phyloP scores from a whole-genome alignment of 2,113 vertebrate genomes.

The Esox niger region DNA sequence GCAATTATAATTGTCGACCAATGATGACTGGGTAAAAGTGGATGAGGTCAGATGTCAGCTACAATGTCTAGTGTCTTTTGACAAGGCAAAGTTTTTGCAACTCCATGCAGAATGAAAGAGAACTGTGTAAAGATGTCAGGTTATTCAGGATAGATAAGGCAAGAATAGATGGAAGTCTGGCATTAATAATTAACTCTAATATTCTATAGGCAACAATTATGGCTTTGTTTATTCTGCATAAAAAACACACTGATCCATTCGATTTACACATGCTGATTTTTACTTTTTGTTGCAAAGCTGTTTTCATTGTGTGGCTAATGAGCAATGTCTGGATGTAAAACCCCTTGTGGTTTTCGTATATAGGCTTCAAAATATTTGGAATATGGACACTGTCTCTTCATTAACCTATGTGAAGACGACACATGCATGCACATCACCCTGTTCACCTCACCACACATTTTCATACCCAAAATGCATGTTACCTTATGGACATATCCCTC shows the following conservation, averaged over 20 bases:
- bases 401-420: conserved; percentile 70
- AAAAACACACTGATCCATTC: too few species aligned
- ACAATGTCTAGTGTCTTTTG: not conserved
- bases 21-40: not conserved
- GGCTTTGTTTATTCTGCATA: too few species aligned
- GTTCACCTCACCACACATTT: conserved; percentile 45
- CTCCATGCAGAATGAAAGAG: conserved; percentile 8
- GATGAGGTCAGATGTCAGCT: not conserved
- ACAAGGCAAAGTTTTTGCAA: not conserved
- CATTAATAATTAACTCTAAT: too few species aligned
- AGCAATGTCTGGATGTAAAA: not conserved
- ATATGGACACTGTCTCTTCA: not conserved
- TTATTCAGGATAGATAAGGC: not conserved
- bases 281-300: too few species aligned
- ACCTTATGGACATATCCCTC: not conserved
- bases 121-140: not conserved
- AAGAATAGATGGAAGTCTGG: too few species aligned
- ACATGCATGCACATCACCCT: conserved; percentile 63
- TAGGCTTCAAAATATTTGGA: not conserved
- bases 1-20: too few species aligned
- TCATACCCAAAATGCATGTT: conserved; percentile 60
- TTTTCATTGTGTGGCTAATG: not conserved
- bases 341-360: not conserved
- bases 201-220: too few species aligned
- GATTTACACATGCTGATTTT: not conserved